Evolutionary conservation across 2,113 vertebrate genomes (phyloP).

Genomic region (Ctenodactylus gundi): DNA sequence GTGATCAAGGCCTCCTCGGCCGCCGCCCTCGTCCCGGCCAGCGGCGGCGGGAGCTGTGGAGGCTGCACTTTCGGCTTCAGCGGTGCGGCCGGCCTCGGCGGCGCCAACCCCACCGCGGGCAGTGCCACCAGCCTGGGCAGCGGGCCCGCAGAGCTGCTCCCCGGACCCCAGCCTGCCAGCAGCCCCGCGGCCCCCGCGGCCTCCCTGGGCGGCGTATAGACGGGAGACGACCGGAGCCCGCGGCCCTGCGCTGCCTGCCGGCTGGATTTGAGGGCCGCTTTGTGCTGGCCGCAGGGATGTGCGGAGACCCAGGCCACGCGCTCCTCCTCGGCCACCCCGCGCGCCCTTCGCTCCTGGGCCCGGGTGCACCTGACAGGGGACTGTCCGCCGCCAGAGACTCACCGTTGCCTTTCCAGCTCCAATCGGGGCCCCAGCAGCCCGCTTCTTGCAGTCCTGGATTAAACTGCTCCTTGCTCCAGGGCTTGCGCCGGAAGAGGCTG

Average conservation of each 20-base stretch:
- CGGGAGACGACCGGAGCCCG: not conserved
- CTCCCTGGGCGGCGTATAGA: conserved; percentile 73
- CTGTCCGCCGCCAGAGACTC: too few relatives aligned
- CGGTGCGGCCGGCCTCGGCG: not conserved
- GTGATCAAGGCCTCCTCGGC: conserved; percentile 85
- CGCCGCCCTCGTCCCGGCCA: not conserved
- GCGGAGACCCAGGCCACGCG: not conserved
- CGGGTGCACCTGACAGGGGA: too few relatives aligned
- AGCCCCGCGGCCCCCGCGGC: conserved; percentile 66
- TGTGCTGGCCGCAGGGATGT: not conserved
- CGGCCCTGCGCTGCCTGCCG: not conserved
- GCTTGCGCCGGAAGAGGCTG: conserved; percentile 77
- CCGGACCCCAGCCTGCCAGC: not conserved
- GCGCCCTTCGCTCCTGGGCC: too few relatives aligned
- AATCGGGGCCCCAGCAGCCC: conserved; percentile 7
- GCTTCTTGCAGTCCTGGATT: conserved; percentile 73
- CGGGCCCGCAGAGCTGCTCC: conserved; percentile 11
- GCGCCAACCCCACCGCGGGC: not conserved
- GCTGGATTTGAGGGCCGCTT: not conserved
- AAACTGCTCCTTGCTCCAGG: not conserved
- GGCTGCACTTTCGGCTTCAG: not conserved
- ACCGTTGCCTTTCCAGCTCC: too few relatives aligned
- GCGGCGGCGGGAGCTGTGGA: not conserved
- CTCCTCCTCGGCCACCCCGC: not conserved
- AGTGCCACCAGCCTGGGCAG: not conserved